These are phyloP conservation scores for Sitta europaea DNA, from an alignment of 2,113 vertebrate genomes.

Conservation along the genomic window DNA sequence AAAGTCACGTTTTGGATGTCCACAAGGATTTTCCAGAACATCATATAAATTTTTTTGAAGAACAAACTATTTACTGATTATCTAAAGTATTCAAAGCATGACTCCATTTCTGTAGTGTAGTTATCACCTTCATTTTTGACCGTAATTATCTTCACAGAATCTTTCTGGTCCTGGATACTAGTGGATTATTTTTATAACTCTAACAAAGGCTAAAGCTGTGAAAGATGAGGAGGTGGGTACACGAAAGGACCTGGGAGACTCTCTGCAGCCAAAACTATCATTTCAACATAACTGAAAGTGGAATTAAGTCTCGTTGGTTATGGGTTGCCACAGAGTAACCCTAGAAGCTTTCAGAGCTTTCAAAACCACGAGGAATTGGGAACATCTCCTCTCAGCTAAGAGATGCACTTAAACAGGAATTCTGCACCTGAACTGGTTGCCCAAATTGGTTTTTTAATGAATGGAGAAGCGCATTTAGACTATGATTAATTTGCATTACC, in stretches of 20 bases:
- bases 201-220: not conserved
- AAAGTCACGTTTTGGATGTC: not conserved
- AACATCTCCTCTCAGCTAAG: not conserved
- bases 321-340: not conserved
- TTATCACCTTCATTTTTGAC: not conserved
- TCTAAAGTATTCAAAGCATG: not conserved
- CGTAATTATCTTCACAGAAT: not conserved
- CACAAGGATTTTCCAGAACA: not conserved
- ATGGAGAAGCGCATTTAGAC: not conserved
- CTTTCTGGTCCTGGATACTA: not conserved
- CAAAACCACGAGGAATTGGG: fast-evolving
- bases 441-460: not conserved
- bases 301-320: not conserved
- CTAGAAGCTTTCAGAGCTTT: not conserved
- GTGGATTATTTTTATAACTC: not conserved
- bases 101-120: not conserved
- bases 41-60: not conserved
- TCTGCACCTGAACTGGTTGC: not conserved
- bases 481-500: not conserved
- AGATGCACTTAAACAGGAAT: not conserved
- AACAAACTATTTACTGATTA: not conserved
- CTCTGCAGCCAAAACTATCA: not conserved
- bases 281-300: not conserved
- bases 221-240: not conserved
- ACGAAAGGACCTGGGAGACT: not conserved